Evolutionary conservation across 1,140 invertebrate genomes (phyloP).

Genomic region (Drosophila arawakana): DNA sequence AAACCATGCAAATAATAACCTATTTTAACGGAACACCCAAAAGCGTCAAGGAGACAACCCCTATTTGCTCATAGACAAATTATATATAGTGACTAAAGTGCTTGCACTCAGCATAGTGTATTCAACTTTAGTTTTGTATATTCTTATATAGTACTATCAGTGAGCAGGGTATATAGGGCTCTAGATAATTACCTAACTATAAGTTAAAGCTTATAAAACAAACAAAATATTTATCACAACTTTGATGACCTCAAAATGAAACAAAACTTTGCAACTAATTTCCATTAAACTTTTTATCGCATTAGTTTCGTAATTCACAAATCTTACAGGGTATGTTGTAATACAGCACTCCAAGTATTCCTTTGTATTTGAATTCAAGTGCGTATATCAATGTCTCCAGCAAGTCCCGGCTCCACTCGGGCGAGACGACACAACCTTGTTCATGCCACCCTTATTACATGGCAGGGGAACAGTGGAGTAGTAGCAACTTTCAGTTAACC

Average conservation of each 20-base stretch:
- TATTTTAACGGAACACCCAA: neutral
- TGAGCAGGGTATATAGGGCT: too few relatives aligned
- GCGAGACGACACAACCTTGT: conserved; percentile 59
- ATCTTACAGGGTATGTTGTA: neutral
- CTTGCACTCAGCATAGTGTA: too few relatives aligned
- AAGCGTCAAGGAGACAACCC: neutral
- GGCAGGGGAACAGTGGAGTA: conserved; percentile 6
- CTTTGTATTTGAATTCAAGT: conserved; percentile 19
- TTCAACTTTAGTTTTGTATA: too few relatives aligned
- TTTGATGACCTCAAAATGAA: too few relatives aligned
- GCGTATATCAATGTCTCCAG: conserved; percentile 50
- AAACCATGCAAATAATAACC: conserved; percentile 4
- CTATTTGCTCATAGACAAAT: neutral
- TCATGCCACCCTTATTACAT: conserved; percentile 33
- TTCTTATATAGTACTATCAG: too few relatives aligned
- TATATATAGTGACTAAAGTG: too few relatives aligned
- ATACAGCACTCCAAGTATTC: neutral
- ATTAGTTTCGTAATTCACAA: too few relatives aligned
- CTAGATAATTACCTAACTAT: too few relatives aligned
- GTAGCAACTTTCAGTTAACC: conserved; percentile 14
- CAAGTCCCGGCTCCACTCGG: conserved; percentile 64
- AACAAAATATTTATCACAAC: too few relatives aligned
- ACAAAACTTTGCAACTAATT: too few relatives aligned
- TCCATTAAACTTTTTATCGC: too few relatives aligned
- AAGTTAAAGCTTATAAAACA: too few relatives aligned